A percentile compares a stretch with the other conserved stretches of the same genome.
Evolutionary conservation across 2,797 vertebrate genomes (phyloP).

Genomic region (Anabas testudineus): DNA sequence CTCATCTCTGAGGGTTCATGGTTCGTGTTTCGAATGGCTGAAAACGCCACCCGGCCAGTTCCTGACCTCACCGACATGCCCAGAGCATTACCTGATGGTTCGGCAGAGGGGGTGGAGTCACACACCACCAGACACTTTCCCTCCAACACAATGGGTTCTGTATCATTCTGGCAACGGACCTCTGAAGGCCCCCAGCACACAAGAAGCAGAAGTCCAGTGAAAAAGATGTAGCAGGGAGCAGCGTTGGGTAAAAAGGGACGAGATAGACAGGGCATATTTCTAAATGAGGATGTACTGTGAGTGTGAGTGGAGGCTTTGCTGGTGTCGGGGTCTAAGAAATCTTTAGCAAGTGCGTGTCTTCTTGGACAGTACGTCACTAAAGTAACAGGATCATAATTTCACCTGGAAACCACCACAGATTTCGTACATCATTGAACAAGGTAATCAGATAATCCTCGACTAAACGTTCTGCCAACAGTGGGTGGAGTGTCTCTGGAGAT

Average conservation of each 20-base stretch:
- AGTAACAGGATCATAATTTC: constrained; percentile 35
- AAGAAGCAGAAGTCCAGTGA: constrained; percentile 66
- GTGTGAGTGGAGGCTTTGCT: constrained; percentile 1
- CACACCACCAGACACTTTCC: constrained; percentile 88
- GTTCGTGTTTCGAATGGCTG: constrained; percentile 85
- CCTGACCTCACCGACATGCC: constrained; percentile 87
- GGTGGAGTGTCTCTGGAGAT: neutral
- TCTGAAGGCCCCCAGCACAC: constrained; percentile 47
- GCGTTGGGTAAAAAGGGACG: neutral
- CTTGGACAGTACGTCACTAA: constrained; percentile 14
- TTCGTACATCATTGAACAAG: neutral
- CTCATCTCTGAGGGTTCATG: constrained; percentile 88
- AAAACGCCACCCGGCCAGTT: constrained; percentile 83
- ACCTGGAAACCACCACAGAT: neutral
- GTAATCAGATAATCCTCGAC: constrained; percentile 18
- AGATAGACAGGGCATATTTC: constrained; percentile 54
- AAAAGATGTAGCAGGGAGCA: constrained; percentile 1
- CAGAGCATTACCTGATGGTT: constrained; percentile 81
- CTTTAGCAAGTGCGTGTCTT: constrained; percentile 2
- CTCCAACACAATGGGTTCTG: constrained; percentile 85
- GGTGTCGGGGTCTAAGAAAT: constrained; percentile 1
- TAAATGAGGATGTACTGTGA: neutral
- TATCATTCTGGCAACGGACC: constrained; percentile 83
- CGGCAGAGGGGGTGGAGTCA: constrained; percentile 81
- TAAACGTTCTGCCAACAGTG: neutral